phyloP scores from a whole-genome alignment of 2,797 vertebrate species.

The Cephalopachus bancanus region DNA sequence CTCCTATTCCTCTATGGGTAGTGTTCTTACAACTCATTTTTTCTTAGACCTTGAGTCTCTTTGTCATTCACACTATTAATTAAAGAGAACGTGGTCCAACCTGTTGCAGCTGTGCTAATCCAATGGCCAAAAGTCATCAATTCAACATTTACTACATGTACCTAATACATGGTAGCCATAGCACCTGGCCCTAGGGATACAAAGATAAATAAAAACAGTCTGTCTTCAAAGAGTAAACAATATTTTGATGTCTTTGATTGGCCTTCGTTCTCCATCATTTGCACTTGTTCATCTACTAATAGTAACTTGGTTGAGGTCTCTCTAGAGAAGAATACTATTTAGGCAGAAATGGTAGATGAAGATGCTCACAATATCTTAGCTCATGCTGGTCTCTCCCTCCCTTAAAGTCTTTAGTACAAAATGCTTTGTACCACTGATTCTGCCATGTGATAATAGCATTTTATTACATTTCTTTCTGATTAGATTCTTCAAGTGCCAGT shows the following conservation, averaged over 20 bases:
- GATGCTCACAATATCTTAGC: background rate
- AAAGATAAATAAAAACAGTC: background rate
- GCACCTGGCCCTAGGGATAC: background rate
- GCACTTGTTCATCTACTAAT: background rate
- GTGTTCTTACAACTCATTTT: background rate
- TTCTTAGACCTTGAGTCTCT: background rate
- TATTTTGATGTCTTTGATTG: background rate
- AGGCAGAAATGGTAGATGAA: background rate
- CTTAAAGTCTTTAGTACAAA: background rate
- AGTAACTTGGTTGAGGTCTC: constrained; percentile 36
- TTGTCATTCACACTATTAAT: background rate
- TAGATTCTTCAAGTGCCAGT: constrained; percentile 38
- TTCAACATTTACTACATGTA: background rate
- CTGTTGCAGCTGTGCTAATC: background rate
- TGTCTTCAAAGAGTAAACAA: background rate
- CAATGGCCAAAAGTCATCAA: background rate
- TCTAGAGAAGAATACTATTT: constrained; percentile 6
- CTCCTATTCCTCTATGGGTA: background rate
- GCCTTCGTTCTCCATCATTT: background rate
- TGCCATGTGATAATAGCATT: constrained; percentile 26
- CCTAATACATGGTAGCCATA: background rate
- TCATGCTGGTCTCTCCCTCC: background rate
- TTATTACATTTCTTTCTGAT: constrained; percentile 50
- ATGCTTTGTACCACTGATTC: background rate
- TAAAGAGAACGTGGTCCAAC: background rate